A percentile compares a stretch with the other conserved stretches of the same genome.
These are phyloP conservation scores for Portevinia maculata DNA, from an alignment of 2,888 invertebrate genomes.

Conservation along the genomic window DNA sequence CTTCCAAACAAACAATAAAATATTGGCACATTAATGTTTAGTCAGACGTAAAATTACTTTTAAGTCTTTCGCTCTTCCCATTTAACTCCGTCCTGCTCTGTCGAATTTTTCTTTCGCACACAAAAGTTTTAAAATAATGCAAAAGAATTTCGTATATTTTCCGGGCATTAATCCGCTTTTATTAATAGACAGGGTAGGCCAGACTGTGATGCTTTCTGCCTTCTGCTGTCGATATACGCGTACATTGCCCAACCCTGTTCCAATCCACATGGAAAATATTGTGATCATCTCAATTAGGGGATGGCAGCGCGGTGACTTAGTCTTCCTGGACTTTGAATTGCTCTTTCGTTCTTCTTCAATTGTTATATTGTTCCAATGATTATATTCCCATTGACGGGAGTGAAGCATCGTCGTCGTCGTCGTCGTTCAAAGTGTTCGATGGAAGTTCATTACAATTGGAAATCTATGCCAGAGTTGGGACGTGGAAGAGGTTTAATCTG, in stretches of 20 bases:
- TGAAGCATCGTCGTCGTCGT: background rate
- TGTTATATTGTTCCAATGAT: constrained; percentile 65
- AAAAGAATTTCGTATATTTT: constrained; percentile 76
- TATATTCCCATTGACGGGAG: constrained; percentile 64
- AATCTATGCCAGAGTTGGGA: constrained; percentile 14
- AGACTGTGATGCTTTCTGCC: constrained; percentile 77
- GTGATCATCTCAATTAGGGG: constrained; percentile 74
- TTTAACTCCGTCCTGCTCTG: background rate
- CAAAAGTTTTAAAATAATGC: constrained; percentile 78
- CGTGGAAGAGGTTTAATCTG: constrained; percentile 53
- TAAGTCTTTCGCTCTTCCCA: constrained; percentile 78
- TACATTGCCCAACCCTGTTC: background rate
- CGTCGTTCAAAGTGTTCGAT: constrained; percentile 19
- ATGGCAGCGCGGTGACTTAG: too few species aligned
- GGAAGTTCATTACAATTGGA: constrained; percentile 67
- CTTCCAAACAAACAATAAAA: constrained; percentile 81
- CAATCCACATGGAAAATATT: constrained; percentile 49
- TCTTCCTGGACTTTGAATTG: constrained; percentile 57
- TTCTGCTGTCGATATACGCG: constrained; percentile 43
- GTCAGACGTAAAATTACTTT: constrained; percentile 83
- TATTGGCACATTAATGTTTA: constrained; percentile 83
- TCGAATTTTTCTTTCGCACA: constrained; percentile 31
- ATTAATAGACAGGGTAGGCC: constrained; percentile 40
- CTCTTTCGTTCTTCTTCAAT: constrained; percentile 55
- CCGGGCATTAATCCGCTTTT: constrained; percentile 77